phyloP scores from a whole-genome alignment of 1,140 invertebrate genomes.

The Pararge aegeria region DNA sequence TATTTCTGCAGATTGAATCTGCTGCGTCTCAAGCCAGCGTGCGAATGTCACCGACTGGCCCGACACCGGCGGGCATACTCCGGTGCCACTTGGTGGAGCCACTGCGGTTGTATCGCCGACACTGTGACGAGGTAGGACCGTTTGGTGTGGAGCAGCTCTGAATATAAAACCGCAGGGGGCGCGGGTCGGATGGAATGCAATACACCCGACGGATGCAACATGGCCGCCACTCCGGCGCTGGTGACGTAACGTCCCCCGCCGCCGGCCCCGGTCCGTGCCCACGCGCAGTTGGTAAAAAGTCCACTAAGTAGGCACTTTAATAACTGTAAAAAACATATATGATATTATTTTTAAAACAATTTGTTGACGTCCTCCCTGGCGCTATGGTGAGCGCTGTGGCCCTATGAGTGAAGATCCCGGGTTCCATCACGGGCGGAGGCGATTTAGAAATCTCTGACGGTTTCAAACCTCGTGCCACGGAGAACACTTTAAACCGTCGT shows the following conservation, averaged over 20 bases:
- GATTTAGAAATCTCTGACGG: too few relatives aligned
- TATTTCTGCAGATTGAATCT: background rate
- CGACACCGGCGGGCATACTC: constrained; percentile 55
- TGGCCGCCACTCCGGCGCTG: constrained; percentile 45
- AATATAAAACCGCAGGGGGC: constrained; percentile 91
- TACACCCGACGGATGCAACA: constrained; percentile 92
- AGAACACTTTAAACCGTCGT: too few relatives aligned
- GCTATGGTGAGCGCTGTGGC: too few relatives aligned
- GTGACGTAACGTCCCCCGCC: constrained; percentile 55
- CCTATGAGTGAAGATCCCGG: too few relatives aligned
- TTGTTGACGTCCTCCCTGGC: too few relatives aligned
- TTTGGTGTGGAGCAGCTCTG: constrained; percentile 92
- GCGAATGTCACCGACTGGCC: constrained; percentile 43
- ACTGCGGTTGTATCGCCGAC: constrained; percentile 86
- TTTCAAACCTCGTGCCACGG: too few relatives aligned
- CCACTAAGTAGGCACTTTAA: constrained; percentile 90
- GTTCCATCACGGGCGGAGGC: too few relatives aligned
- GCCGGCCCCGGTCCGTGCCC: constrained; percentile 82
- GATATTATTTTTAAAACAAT: background rate
- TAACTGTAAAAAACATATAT: constrained; percentile 64
- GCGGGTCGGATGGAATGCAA: constrained; percentile 84
- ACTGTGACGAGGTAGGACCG: constrained; percentile 90
- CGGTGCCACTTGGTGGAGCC: constrained; percentile 80
- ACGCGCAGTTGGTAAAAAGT: constrained; percentile 94
- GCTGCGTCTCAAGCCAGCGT: background rate